Evolutionary conservation across 35 echinoderm and acorn worm genomes (phyloP).

Genomic region (Heliocidaris tuberculata): DNA sequence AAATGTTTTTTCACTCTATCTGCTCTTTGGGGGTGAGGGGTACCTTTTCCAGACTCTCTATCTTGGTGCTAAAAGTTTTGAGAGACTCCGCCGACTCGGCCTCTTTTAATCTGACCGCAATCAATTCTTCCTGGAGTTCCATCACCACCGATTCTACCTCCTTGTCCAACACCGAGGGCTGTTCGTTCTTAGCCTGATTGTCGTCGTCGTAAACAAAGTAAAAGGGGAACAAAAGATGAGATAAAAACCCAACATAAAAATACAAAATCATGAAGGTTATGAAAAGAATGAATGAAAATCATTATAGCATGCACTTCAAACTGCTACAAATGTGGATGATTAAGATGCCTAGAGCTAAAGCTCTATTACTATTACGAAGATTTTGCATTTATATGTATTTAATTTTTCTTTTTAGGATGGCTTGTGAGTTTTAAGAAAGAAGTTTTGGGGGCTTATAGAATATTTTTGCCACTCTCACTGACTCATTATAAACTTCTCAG

Average conservation of each 20-base stretch:
- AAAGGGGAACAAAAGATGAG: not conserved
- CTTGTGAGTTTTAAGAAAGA: too few relatives aligned
- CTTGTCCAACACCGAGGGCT: conserved; percentile 63
- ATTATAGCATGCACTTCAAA: not conserved
- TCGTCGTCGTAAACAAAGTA: not conserved
- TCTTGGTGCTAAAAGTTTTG: conserved; percentile 71
- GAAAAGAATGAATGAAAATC: conserved; percentile 6
- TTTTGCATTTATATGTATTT: too few relatives aligned
- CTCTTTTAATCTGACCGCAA: conserved; percentile 83
- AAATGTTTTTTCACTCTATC: not conserved
- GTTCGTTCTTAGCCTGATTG: conserved; percentile 58
- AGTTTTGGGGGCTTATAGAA: too few relatives aligned
- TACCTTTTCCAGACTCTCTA: conserved; percentile 89
- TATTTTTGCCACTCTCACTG: too few relatives aligned
- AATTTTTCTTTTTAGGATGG: too few relatives aligned
- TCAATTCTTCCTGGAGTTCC: conserved; percentile 90
- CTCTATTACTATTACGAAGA: not conserved
- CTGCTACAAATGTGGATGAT: not conserved
- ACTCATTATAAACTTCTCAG: too few relatives aligned
- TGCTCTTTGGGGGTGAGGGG: not conserved
- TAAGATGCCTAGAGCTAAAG: not conserved
- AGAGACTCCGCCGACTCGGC: conserved; percentile 89
- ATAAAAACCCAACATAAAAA: conserved; percentile 8
- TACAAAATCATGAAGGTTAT: not conserved
- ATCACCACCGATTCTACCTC: conserved; percentile 90